phyloP scores from a whole-genome alignment of 1,140 invertebrate genomes.

The Ips nitidus region DNA sequence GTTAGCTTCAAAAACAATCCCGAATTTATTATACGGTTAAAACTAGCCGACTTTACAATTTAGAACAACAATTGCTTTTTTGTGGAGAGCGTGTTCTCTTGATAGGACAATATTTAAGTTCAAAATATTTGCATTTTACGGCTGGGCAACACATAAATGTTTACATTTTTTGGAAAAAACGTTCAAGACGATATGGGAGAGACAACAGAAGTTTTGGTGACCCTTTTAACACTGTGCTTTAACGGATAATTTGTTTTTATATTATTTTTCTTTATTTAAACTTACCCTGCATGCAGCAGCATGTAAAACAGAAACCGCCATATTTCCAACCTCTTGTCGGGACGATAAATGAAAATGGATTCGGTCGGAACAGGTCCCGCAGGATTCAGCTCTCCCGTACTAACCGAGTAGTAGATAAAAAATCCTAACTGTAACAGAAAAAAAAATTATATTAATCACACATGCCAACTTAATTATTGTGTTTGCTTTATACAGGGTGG shows the following conservation, averaged over 20 bases:
- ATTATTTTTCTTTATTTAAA: not conserved
- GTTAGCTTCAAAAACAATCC: conserved; percentile 11
- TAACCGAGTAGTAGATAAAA: conserved; percentile 87
- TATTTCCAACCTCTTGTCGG: conserved; percentile 85
- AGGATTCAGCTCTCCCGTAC: conserved; percentile 77
- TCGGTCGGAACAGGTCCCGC: conserved; percentile 89
- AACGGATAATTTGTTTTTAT: too few species aligned
- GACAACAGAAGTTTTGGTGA: not conserved
- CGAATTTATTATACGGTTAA: conserved; percentile 10
- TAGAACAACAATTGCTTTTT: conserved; percentile 10
- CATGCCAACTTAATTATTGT: too few species aligned
- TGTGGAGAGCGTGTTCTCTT: not conserved
- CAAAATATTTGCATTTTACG: conserved; percentile 5
- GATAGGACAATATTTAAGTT: conserved; percentile 6
- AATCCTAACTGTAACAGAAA: conserved; percentile 77
- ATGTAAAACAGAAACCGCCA: conserved; percentile 96
- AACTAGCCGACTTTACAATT: not conserved
- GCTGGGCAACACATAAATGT: not conserved
- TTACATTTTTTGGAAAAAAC: not conserved
- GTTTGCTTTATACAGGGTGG: too few species aligned
- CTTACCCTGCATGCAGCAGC: conserved; percentile 91
- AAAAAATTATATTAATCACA: not conserved
- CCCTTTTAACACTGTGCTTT: too few species aligned
- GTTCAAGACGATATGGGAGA: not conserved
- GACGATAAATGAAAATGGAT: conserved; percentile 91